Conservation (phyloP, 2,888 invertebrate genomes). For the Nomada flava region DNA sequence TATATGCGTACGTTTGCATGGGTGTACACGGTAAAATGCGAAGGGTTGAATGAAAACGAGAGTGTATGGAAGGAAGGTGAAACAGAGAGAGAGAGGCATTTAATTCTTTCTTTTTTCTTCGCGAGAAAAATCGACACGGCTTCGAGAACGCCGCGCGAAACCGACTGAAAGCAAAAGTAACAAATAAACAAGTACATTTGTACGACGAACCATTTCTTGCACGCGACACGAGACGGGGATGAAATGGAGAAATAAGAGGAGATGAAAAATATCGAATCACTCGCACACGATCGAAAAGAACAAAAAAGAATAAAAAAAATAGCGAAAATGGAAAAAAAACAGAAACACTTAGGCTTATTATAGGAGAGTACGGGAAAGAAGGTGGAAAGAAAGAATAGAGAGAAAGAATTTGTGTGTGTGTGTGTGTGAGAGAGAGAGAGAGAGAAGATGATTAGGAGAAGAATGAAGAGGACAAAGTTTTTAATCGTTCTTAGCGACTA, state of each 20-base stretch:
- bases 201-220: constrained; percentile 68
- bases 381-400: too few relatives aligned
- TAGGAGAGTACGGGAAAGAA: not conserved
- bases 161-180: constrained; percentile 72
- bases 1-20: not conserved
- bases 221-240: not conserved
- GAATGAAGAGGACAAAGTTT: not conserved
- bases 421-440: not conserved
- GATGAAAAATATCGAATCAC: not conserved
- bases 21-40: not conserved
- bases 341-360: constrained; percentile 2
- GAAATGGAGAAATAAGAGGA: not conserved
- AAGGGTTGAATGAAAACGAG: not conserved
- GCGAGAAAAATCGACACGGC: constrained; percentile 50
- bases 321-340: not conserved
- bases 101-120: constrained; percentile 4
- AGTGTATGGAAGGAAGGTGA: not conserved
- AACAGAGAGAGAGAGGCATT: not conserved
- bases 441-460: not conserved
- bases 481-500: constrained; percentile 59
- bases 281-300: not conserved
- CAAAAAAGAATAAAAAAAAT: not conserved
- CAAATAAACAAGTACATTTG: constrained; percentile 55
- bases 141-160: constrained; percentile 60
- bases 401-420: not conserved